These are phyloP conservation scores for Diprion similis DNA, from an alignment of 1,140 invertebrate genomes.

Conservation along the genomic window DNA sequence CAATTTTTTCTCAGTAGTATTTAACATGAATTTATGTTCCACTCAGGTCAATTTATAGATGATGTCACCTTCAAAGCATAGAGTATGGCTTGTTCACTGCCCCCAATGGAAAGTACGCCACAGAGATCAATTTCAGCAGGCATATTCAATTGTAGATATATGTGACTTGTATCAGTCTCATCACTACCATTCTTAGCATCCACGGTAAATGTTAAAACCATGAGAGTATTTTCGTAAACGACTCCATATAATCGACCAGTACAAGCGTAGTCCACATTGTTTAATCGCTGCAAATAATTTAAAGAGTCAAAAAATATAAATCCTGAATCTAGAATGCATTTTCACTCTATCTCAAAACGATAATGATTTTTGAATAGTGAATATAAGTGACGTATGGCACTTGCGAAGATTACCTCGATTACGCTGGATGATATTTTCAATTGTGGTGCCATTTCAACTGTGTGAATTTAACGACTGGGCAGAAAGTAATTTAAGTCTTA, in stretches of 20 bases:
- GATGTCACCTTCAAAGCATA: conserved; percentile 67
- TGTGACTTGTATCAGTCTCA: conserved; percentile 62
- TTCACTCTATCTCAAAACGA: not conserved
- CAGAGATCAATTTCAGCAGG: conserved; percentile 78
- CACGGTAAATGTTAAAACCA: conserved; percentile 69
- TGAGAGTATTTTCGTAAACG: conserved; percentile 73
- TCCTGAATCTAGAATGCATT: not conserved
- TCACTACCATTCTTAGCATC: conserved; percentile 63
- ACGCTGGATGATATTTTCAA: conserved; percentile 48
- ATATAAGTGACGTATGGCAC: conserved; percentile 8
- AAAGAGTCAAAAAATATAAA: not conserved
- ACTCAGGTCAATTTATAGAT: conserved; percentile 5
- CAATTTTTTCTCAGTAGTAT: conserved; percentile 3
- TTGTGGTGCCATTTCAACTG: conserved; percentile 41
- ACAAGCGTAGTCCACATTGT: conserved; percentile 62
- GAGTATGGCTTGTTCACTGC: conserved; percentile 64
- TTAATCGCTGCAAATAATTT: conserved; percentile 62
- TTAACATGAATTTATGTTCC: not conserved
- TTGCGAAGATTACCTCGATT: conserved; percentile 38
- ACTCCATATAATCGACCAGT: conserved; percentile 77
- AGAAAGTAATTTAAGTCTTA: conserved; percentile 2
- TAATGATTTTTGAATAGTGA: conserved; percentile 4
- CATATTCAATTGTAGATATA: conserved; percentile 69
- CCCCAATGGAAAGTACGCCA: conserved; percentile 71
- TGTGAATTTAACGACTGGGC: not conserved